phyloP scores from a whole-genome alignment of 1,140 invertebrate species.

The Octopus sinensis region DNA sequence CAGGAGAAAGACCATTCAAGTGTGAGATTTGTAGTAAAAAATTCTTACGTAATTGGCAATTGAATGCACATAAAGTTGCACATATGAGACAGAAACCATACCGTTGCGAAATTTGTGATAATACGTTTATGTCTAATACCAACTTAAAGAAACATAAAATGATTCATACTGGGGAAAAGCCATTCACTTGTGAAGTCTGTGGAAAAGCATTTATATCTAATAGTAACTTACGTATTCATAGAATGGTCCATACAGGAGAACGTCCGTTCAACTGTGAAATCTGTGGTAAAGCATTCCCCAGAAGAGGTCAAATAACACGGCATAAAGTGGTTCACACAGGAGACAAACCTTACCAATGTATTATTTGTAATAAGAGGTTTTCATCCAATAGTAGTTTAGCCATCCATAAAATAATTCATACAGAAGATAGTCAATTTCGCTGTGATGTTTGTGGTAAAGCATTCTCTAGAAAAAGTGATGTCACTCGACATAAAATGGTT shows the following conservation, averaged over 20 bases:
- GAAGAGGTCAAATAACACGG: not conserved
- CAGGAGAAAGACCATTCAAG: conserved; percentile 39
- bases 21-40: conserved; percentile 87
- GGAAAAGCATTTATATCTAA: conserved; percentile 20
- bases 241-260: conserved; percentile 12
- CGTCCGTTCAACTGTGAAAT: conserved; percentile 15
- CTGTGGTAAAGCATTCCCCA: conserved; percentile 20
- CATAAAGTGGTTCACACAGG: conserved; percentile 25
- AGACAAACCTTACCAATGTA: conserved; percentile 23
- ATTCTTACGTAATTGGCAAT: conserved; percentile 63
- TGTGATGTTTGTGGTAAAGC: conserved; percentile 25
- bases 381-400: conserved; percentile 85
- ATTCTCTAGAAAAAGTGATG: conserved; percentile 41
- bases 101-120: conserved; percentile 48
- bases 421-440: conserved; percentile 25
- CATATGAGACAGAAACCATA: conserved; percentile 21
- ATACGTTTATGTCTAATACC: conserved; percentile 75
- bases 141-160: conserved; percentile 85
- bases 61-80: conserved; percentile 71
- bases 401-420: conserved; percentile 53
- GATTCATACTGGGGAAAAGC: conserved; percentile 80
- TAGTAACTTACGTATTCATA: conserved; percentile 19
- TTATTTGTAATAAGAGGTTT: conserved; percentile 23
- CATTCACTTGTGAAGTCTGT: conserved; percentile 61
- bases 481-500: conserved; percentile 32